Base-by-base conservation (phyloP, 2,113 vertebrate species). In the Nothobranchius kuhntae region DNA sequence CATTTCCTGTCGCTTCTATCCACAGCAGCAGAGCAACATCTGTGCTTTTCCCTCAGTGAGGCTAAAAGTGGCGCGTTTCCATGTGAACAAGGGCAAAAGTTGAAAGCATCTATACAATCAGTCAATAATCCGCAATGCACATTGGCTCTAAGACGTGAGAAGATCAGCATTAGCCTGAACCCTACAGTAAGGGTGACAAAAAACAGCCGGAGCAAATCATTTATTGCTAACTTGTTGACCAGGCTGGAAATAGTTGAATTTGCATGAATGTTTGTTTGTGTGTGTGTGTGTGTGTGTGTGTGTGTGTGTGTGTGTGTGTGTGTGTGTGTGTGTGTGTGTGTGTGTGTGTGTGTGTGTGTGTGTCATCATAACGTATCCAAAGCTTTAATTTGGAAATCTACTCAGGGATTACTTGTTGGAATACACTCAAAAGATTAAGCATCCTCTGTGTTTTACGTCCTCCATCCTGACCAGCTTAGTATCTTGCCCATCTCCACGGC, bases 381-480 rank as follows among this genome's bases (percentile, higher is more conserved):
- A 89, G 86, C 82, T 89, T 90, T 90, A 89, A 91, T 90, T 90
- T 90, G 86, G 87, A 91, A 89, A 90, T 89, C 86, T 91, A 89
- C 86, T 89, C 81, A 89, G 86, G 87, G 89, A 91, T 90, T 90
- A 90, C 86, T 90, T 89, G 89, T 84, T 89, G 87, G 90, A 89
- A 89, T 89, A 87, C 87, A 89, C 89, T 90, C 87, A 91, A 91
- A 90, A 91, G 90, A 90, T 91, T 89, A 91, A 85, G 85, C 89
- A 82, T 87, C 82, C 87, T 91, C 83, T 90, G 81, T 89, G 83
- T 91, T 91, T 86, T 84, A 85, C 75, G 87, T 89, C 82, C 87
- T 89, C 82, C 76, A 66, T 80, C 71, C 79, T 88, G 82, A 87
- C 86, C 89, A 83, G 87, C 85, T 91, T 87, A 91, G 87, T 85